Evolutionary conservation across 2,113 vertebrate genomes (phyloP).

Genomic region (Psephotus haematonotus): DNA sequence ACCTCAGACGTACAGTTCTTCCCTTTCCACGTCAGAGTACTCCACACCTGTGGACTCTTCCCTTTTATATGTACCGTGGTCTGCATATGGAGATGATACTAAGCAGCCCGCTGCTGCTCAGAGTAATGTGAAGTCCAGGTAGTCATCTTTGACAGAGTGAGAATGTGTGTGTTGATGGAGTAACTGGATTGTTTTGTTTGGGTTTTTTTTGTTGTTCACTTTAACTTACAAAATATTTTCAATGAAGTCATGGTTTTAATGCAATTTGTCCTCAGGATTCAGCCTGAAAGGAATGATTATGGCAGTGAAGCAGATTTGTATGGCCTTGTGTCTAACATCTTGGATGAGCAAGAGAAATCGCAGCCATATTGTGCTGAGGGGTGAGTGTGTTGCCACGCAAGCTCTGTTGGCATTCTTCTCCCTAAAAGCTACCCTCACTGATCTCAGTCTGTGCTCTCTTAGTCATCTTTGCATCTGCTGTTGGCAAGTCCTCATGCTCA

Average conservation of each 20-base stretch:
- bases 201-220: background rate
- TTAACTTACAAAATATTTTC: background rate
- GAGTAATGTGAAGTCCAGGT: slow-evolving; percentile 75
- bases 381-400: slow-evolving; percentile 75
- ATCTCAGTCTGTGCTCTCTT: background rate
- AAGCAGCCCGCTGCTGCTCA: slow-evolving; percentile 74
- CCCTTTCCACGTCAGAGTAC: slow-evolving; percentile 72
- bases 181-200: background rate
- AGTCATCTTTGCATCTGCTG: background rate
- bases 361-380: slow-evolving; percentile 81
- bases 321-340: slow-evolving; percentile 90
- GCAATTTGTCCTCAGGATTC: slow-evolving; percentile 75
- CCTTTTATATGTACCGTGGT: slow-evolving; percentile 72
- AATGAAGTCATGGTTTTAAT: background rate
- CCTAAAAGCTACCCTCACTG: background rate
- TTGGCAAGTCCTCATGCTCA: background rate
- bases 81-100: slow-evolving; percentile 71
- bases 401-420: background rate
- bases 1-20: slow-evolving; percentile 67
- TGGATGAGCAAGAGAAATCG: slow-evolving; percentile 86
- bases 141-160: background rate
- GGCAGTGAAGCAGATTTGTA: slow-evolving; percentile 90
- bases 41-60: slow-evolving; percentile 70
- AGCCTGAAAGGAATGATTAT: slow-evolving; percentile 78
- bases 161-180: background rate